Conservation (phyloP, 2,113 vertebrate genomes). For the Nycticebus coucang region DNA sequence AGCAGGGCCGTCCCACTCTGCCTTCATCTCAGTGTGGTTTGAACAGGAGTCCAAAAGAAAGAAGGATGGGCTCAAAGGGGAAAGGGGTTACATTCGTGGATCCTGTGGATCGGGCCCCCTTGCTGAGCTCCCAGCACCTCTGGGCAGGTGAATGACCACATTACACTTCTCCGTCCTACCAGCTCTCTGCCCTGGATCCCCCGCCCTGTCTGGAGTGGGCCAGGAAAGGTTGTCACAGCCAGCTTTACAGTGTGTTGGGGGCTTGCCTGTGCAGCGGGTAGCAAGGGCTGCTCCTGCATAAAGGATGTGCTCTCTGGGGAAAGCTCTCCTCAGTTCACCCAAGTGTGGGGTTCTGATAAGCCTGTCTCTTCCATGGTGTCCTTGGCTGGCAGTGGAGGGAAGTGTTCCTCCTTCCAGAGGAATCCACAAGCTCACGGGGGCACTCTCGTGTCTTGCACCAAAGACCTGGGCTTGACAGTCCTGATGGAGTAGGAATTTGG, state of each 20-base stretch:
- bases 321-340: neutral
- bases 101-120: too few species aligned
- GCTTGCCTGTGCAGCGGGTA: neutral
- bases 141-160: too few species aligned
- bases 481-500: fast-evolving
- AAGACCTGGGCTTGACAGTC: neutral
- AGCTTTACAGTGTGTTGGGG: neutral
- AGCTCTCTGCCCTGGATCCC: neutral
- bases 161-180: neutral
- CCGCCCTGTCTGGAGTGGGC: neutral
- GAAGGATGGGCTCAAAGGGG: neutral
- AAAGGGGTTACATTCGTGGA: neutral
- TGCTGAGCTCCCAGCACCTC: neutral
- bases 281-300: neutral
- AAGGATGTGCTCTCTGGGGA: neutral
- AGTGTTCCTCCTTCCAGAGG: neutral
- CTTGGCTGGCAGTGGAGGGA: neutral
- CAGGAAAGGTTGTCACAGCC: neutral
- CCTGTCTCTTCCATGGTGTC: neutral
- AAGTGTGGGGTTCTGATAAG: neutral
- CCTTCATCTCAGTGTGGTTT: too few species aligned
- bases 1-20: neutral
- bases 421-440: neutral
- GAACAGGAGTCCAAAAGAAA: neutral
- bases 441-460: neutral